phyloP scores from a whole-genome alignment of 2,113 vertebrate genomes.

The Gopherus evgoodei region DNA sequence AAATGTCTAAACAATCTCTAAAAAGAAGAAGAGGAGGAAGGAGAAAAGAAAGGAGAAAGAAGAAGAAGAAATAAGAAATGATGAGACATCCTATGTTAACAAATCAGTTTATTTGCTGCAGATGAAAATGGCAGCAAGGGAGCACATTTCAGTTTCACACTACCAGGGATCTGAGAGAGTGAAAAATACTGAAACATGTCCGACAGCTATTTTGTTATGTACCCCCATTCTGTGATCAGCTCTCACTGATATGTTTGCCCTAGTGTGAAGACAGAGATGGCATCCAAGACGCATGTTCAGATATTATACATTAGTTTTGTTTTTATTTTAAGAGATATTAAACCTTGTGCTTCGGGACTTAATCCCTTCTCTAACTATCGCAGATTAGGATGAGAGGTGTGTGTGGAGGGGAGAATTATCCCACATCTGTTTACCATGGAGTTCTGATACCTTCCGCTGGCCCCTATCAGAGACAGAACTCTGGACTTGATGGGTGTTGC shows the following conservation, averaged over 20 bases:
- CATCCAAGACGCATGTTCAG: not conserved
- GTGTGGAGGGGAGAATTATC: not conserved
- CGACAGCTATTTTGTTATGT: not conserved
- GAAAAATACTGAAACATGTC: not conserved
- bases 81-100: not conserved
- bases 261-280: no score
- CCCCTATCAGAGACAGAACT: not conserved
- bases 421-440: not conserved
- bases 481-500: not conserved
- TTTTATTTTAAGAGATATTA: not conserved
- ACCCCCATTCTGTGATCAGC: no score
- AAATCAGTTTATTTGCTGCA: not conserved
- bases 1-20: no score
- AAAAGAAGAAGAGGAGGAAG: no score
- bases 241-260: no score
- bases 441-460: not conserved
- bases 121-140: not conserved
- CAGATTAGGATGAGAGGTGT: not conserved
- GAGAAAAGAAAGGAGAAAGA: no score
- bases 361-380: not conserved
- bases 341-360: not conserved
- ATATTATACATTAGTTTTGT: not conserved
- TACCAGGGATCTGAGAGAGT: not conserved
- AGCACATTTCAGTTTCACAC: not conserved
- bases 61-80: no score